Evolutionary conservation across 64 coral and sea anemone genomes (phyloP), one percentile per base, ranked within the genome.

Genomic region (Porites australiensis): DNA sequence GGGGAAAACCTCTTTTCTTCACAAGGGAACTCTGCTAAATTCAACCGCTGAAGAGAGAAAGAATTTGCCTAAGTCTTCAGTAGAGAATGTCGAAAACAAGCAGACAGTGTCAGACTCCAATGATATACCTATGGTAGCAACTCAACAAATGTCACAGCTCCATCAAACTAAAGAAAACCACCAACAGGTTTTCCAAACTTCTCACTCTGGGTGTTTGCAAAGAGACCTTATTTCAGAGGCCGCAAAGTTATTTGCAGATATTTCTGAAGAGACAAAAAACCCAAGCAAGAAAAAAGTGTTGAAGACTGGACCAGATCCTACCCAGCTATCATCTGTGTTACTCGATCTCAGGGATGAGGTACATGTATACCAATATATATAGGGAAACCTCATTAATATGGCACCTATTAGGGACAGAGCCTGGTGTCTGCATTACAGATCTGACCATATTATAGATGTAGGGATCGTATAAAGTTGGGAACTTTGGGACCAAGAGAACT

Each of bases 301-400:
- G 9, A 66, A 51, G 14, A 50, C 45, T 49, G 81, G 81, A 50
- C 81, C 81, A 52, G 68, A 77, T 69, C 75, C 88, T 83, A 90
- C 87, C 53, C 77, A 94, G 15, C 88, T 99, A 16, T 83, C 94
- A 58, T 71, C 78, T 59, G 88, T 99, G 20, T 71, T 94, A 20
- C 66, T 93, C 37, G 58, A 43, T 14, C 74, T 99, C 12, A 79
- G 98, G 57, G 94, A 99, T 58, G 94, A 96, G 98, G 98, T 95
- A 37, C 6, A 14, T 61, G 18, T 64, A 12, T 57, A 57, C 3
- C 12, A 9, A 9, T 57, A 57, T 57, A 9, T 57, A 12, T 60
- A 16, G 64, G 18, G 58, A 37, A 37, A 37, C 27, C 27, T 37
- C 27, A 37, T 37, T 37, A 37, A 37, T 37, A 37, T 37, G 27